phyloP scores from a whole-genome alignment of 2,888 invertebrate species.

The Mimas tiliae region DNA sequence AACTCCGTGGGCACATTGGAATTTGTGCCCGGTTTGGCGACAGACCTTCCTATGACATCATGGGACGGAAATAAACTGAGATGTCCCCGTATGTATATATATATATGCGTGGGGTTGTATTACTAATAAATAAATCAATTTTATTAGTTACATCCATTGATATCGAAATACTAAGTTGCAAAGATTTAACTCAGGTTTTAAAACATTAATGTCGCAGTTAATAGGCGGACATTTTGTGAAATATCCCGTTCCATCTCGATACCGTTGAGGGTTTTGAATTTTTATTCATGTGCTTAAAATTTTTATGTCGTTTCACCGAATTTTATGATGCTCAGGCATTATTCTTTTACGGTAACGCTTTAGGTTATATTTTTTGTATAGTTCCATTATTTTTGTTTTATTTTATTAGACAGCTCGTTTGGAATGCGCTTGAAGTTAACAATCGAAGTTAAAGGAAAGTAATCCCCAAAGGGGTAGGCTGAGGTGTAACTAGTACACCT shows the following conservation, averaged over 20 bases:
- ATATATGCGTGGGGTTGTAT: too few species aligned
- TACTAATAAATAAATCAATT: too few species aligned
- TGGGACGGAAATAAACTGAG: too few species aligned
- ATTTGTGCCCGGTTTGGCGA: too few species aligned
- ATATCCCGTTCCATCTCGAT: not conserved
- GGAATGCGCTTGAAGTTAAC: too few species aligned
- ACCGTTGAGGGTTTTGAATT: slow-evolving; percentile 11
- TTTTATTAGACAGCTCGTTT: not conserved
- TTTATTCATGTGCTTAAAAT: slow-evolving; percentile 9
- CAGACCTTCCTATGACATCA: too few species aligned
- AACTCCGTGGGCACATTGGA: too few species aligned
- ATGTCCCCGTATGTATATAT: too few species aligned
- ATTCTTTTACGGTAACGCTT: slow-evolving; percentile 1
- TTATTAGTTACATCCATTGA: not conserved
- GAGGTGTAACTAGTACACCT: too few species aligned
- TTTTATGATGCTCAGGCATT: slow-evolving; percentile 6
- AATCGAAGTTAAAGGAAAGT: too few species aligned
- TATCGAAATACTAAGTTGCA: not conserved
- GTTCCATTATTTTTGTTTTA: slow-evolving; percentile 4
- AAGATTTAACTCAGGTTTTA: too few species aligned
- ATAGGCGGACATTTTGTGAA: slow-evolving; percentile 3
- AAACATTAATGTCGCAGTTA: not conserved
- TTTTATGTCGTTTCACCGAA: slow-evolving; percentile 6
- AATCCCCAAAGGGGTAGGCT: too few species aligned
- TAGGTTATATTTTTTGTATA: slow-evolving; percentile 13